Conservation (phyloP, 2,797 vertebrate species). For the Craterocephalus amniculus region DNA sequence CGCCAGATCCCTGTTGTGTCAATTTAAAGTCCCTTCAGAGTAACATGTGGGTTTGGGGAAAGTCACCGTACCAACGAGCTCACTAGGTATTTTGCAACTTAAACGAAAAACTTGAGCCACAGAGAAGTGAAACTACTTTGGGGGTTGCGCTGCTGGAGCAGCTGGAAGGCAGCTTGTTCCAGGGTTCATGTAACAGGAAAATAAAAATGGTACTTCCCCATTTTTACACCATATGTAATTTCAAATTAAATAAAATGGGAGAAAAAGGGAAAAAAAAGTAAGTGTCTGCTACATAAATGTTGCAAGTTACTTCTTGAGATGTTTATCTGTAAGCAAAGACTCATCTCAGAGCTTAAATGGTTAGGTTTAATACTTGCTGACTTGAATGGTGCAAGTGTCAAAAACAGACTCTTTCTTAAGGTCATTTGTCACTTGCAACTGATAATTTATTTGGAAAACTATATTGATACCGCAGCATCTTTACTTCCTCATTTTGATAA, state of each 20-base stretch:
- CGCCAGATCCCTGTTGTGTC: constrained; percentile 23
- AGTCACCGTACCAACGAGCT: constrained; percentile 68
- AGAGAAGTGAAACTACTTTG: constrained; percentile 85
- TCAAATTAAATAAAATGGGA: constrained; percentile 33
- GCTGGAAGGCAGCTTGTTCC: constrained; percentile 78
- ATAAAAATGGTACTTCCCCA: constrained; percentile 82
- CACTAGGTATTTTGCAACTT: constrained; percentile 80
- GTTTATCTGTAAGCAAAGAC: constrained; percentile 17
- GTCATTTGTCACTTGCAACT: constrained; percentile 85
- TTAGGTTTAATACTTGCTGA: constrained; percentile 1
- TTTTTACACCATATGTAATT: constrained; percentile 72
- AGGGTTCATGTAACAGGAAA: constrained; percentile 83
- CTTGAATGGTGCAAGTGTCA: constrained; percentile 6
- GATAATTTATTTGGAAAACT: constrained; percentile 93
- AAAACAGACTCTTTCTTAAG: constrained; percentile 63
- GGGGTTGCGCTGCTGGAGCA: constrained; percentile 75
- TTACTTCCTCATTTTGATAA: constrained; percentile 90
- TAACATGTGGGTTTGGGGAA: constrained; percentile 64
- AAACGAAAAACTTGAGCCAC: constrained; percentile 73
- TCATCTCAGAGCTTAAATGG: constrained; percentile 16
- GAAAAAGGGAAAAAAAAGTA: neutral
- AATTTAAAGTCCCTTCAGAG: constrained; percentile 33
- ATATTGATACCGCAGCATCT: constrained; percentile 89
- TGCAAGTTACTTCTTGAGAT: constrained; percentile 10
- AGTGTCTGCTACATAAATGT: constrained; percentile 5